Evolutionary conservation across 2,113 vertebrate species (phyloP).

Genomic region (human): DNA sequence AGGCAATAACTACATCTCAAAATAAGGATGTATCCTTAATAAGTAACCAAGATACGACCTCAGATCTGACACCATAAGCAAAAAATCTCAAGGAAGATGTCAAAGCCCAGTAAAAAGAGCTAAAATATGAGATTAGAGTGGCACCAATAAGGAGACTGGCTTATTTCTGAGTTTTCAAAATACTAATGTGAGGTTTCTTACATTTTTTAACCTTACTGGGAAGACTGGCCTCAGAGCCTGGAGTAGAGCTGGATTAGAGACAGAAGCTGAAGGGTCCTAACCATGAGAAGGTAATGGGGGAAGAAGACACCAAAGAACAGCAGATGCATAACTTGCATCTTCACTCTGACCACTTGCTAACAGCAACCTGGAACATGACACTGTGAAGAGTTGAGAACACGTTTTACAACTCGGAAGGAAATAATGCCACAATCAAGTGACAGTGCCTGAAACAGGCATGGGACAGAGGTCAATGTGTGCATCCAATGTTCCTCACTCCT

Average conservation of each 20-base stretch:
- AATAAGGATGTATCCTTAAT: neutral
- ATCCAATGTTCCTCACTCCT: accelerated
- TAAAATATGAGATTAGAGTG: neutral
- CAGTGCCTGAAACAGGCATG: no score
- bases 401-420: neutral
- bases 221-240: neutral
- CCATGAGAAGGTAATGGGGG: neutral
- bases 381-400: neutral
- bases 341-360: no score
- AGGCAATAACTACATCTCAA: neutral
- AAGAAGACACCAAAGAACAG: neutral
- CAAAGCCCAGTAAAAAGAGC: neutral
- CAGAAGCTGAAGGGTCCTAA: neutral
- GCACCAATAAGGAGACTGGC: accelerated
- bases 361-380: neutral
- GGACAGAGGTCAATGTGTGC: neutral
- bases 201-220: neutral
- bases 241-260: neutral
- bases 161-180: neutral
- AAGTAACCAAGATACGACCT: neutral
- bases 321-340: neutral
- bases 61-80: neutral
- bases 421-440: neutral
- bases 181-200: neutral
- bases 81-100: neutral